Evolutionary conservation across 64 coral and sea anemone species (phyloP).

Genomic region (Acropora yongei): DNA sequence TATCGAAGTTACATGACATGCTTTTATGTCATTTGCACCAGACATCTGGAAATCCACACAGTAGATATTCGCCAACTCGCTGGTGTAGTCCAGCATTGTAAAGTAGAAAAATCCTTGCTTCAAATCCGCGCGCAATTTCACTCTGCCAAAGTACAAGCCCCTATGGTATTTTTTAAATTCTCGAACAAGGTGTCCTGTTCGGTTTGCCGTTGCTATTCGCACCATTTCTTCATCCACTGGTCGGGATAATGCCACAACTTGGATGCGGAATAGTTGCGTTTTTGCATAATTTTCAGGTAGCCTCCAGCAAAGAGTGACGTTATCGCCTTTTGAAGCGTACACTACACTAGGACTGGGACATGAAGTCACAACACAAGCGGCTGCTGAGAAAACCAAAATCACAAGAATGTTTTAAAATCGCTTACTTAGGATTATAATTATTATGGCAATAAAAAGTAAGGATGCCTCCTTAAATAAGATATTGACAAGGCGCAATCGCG

Average conservation of each 20-base stretch:
- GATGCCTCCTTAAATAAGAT: too few relatives aligned
- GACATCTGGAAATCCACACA: neutral
- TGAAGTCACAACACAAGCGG: neutral
- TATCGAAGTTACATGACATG: neutral
- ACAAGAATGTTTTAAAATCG: too few relatives aligned
- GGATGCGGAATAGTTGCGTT: neutral
- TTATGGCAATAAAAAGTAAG: too few relatives aligned
- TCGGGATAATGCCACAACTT: neutral
- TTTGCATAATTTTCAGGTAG: neutral
- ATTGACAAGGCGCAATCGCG: too few relatives aligned
- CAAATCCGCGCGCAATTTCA: neutral
- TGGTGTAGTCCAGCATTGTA: neutral
- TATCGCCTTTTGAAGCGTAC: neutral
- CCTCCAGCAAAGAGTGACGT: conserved; percentile 5
- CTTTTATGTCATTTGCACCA: neutral
- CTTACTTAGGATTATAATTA: too few relatives aligned
- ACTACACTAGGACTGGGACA: conserved; percentile 7
- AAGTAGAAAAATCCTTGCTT: neutral
- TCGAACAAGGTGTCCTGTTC: neutral
- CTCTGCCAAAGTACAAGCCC: neutral
- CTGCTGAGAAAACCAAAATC: neutral
- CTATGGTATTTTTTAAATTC: neutral
- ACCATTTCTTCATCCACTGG: neutral
- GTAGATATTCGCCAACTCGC: conserved; percentile 1
- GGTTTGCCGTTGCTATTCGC: neutral